Percentiles rank a stretch among this genome's conserved stretches.
phyloP scores from a whole-genome alignment of 1,140 invertebrate genomes.

The Octopus bimaculoides region DNA sequence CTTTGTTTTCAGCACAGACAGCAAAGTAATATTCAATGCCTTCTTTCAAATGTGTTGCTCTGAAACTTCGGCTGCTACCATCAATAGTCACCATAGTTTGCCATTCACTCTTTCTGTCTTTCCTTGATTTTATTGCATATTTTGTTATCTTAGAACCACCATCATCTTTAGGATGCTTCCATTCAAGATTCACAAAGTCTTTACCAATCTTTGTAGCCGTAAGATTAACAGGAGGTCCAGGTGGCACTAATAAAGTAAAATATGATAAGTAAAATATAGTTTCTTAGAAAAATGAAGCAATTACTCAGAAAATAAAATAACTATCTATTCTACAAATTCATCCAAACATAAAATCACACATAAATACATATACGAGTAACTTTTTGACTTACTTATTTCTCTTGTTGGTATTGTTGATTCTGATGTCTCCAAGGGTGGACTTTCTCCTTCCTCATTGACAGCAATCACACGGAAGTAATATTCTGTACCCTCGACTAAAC shows the following conservation, averaged over 20 bases:
- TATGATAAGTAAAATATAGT: conserved; percentile 63
- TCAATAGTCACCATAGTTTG: conserved; percentile 38
- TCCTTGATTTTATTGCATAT: conserved; percentile 27
- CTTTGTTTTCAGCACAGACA: conserved; percentile 93
- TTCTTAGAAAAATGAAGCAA: neutral
- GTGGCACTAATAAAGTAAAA: conserved; percentile 44
- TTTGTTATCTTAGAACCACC: conserved; percentile 81
- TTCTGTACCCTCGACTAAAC: conserved; percentile 60
- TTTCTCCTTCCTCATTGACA: conserved; percentile 84
- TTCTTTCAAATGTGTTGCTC: conserved; percentile 76
- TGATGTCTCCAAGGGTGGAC: conserved; percentile 77
- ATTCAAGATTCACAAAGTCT: conserved; percentile 90
- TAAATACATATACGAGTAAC: neutral
- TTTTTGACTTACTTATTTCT: conserved; percentile 74
- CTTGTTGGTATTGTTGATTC: conserved; percentile 55
- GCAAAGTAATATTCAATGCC: conserved; percentile 96
- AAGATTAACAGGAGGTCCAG: conserved; percentile 87
- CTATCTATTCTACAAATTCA: neutral
- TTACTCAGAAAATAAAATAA: conserved; percentile 41
- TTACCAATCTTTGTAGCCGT: conserved; percentile 89
- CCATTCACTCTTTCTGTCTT: conserved; percentile 43
- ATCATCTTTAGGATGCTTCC: conserved; percentile 85
- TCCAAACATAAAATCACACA: neutral
- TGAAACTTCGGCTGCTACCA: conserved; percentile 54
- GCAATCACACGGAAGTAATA: conserved; percentile 89